Percentiles rank a stretch among this genome's conserved stretches.
Conservation (phyloP, 2,797 vertebrate species). For the Tragelaphus oryx region DNA sequence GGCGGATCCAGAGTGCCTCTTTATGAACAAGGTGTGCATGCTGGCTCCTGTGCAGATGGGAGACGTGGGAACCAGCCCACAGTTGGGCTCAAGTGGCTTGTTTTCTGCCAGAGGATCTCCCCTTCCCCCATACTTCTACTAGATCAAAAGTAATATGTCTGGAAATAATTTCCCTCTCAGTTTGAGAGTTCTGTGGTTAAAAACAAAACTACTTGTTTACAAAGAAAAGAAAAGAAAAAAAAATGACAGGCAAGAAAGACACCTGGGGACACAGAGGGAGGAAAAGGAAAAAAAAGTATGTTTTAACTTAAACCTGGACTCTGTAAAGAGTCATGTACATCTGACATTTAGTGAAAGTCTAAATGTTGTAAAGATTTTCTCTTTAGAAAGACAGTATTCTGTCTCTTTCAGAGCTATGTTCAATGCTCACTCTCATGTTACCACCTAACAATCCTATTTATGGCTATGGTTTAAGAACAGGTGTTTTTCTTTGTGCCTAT, state of each 20-base stretch:
- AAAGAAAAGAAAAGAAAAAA: background rate
- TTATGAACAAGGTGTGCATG: too few species aligned
- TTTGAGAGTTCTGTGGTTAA: conserved; percentile 35
- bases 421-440: background rate
- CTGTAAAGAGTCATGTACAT: background rate
- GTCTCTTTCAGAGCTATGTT: background rate
- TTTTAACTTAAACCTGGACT: background rate
- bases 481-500: background rate
- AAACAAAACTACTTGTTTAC: conserved; percentile 36
- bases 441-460: background rate
- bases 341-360: background rate
- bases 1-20: background rate
- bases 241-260: background rate
- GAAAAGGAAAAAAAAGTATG: background rate
- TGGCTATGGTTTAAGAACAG: background rate
- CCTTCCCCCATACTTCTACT: background rate
- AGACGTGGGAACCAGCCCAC: background rate
- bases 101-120: background rate
- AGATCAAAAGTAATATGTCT: background rate
- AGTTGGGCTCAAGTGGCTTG: background rate
- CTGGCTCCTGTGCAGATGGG: background rate
- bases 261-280: background rate
- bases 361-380: background rate
- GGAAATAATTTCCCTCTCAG: background rate
- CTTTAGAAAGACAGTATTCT: background rate